phyloP scores from a whole-genome alignment of 1,140 invertebrate species.

The Calliphora vicina region DNA sequence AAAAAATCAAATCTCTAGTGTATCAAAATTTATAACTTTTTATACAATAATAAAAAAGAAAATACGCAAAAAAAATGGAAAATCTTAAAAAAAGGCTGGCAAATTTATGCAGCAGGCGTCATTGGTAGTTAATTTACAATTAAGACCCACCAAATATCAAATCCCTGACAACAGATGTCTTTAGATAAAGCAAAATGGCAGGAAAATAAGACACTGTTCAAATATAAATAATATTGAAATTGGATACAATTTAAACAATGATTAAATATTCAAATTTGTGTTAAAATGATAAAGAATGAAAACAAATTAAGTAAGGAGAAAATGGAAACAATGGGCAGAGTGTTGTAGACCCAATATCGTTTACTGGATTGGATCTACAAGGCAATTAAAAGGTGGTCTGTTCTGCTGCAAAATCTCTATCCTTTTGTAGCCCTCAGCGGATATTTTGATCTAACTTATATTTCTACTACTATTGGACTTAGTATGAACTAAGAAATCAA shows the following conservation, averaged over 20 bases:
- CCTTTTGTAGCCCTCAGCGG: too few species aligned
- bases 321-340: too few species aligned
- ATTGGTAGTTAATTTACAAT: constrained; percentile 31
- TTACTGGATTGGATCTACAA: too few species aligned
- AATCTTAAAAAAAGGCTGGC: constrained; percentile 10
- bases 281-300: not conserved
- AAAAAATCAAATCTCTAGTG: constrained; percentile 29
- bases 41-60: not conserved
- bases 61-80: not conserved
- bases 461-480: too few species aligned
- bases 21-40: constrained; percentile 31
- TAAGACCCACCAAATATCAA: not conserved
- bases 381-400: too few species aligned
- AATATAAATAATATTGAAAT: not conserved
- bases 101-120: constrained; percentile 25
- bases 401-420: too few species aligned
- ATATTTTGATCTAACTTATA: too few species aligned
- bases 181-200: not conserved
- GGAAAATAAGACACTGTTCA: not conserved
- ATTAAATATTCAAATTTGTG: not conserved
- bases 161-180: constrained; percentile 2
- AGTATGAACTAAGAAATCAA: too few species aligned
- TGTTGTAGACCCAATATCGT: too few species aligned
- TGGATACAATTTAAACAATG: not conserved
- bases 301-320: too few species aligned